Percentiles rank a stretch among this genome's conserved stretches.
phyloP scores from a whole-genome alignment of 2,113 vertebrate genomes.

The Cryptomyrus ogoouensis region DNA sequence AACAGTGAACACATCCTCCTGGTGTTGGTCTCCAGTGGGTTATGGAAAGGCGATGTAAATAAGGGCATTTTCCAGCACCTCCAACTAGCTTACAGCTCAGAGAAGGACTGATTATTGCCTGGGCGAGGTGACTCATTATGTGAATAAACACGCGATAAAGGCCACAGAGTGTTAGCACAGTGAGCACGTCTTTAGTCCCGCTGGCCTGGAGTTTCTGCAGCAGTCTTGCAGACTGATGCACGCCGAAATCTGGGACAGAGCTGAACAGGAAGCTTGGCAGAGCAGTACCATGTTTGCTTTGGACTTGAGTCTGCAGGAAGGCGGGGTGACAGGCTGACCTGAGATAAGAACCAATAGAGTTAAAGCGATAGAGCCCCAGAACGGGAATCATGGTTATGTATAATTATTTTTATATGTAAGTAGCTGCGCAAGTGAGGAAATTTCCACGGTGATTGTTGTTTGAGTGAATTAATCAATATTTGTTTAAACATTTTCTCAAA shows the following conservation, averaged over 20 bases:
- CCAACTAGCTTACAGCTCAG: neutral
- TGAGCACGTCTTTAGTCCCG: neutral
- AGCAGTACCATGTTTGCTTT: conserved; percentile 26
- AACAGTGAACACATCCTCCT: neutral
- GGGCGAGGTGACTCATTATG: neutral
- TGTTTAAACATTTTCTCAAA: neutral
- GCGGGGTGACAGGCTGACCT: conserved; percentile 1
- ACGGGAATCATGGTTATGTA: too few species aligned
- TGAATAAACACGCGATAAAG: neutral
- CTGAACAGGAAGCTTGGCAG: neutral
- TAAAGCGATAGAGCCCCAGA: neutral
- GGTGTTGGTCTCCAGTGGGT: neutral
- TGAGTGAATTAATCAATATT: neutral
- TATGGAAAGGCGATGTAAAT: neutral
- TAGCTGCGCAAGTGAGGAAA: neutral
- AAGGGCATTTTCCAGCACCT: neutral
- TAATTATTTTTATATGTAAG: neutral
- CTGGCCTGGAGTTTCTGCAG: neutral
- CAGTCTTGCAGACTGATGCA: neutral
- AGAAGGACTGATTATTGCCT: neutral
- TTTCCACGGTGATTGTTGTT: neutral
- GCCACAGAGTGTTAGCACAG: neutral
- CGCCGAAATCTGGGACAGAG: neutral
- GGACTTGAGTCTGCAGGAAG: conserved; percentile 16
- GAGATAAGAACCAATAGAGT: neutral